These are phyloP conservation scores for Megalonaias nervosa DNA, from an alignment of 1,140 invertebrate species.

Conservation along the genomic window DNA sequence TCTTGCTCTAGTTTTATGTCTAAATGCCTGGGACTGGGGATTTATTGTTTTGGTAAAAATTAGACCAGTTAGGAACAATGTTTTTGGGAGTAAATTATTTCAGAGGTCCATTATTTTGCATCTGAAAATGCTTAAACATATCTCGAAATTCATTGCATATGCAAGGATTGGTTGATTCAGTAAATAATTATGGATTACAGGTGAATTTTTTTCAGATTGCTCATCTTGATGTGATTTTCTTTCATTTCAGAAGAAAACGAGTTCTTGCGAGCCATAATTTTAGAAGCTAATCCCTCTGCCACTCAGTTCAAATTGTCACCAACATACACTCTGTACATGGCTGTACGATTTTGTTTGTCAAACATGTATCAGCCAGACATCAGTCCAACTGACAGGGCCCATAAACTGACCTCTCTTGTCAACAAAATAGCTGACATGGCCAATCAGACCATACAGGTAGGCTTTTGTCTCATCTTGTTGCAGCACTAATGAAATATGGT, in stretches of 20 bases:
- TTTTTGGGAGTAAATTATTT: too few species aligned
- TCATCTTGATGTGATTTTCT: slow-evolving; percentile 1
- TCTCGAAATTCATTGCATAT: too few species aligned
- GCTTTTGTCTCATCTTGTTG: slow-evolving; percentile 3
- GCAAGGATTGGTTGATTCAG: too few species aligned
- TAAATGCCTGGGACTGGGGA: too few species aligned
- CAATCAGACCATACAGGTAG: slow-evolving; percentile 83
- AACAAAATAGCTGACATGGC: slow-evolving; percentile 92
- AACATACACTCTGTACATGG: slow-evolving; percentile 95
- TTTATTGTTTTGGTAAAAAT: too few species aligned
- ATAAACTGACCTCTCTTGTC: slow-evolving; percentile 88
- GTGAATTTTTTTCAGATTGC: background rate
- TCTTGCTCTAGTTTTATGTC: too few species aligned
- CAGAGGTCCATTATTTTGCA: too few species aligned
- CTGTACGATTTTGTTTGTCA: slow-evolving; percentile 90
- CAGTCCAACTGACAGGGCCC: slow-evolving; percentile 90
- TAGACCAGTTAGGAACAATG: too few species aligned
- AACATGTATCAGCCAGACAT: slow-evolving; percentile 94
- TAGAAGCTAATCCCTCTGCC: slow-evolving; percentile 80
- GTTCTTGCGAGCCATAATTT: slow-evolving; percentile 89
- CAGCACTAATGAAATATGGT: too few species aligned
- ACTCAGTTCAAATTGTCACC: slow-evolving; percentile 84
- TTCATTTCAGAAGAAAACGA: slow-evolving; percentile 81
- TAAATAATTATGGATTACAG: background rate
- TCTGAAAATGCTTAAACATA: too few species aligned